phyloP scores from a whole-genome alignment of 2,888 invertebrate genomes.

The Lochmaea capreae region DNA sequence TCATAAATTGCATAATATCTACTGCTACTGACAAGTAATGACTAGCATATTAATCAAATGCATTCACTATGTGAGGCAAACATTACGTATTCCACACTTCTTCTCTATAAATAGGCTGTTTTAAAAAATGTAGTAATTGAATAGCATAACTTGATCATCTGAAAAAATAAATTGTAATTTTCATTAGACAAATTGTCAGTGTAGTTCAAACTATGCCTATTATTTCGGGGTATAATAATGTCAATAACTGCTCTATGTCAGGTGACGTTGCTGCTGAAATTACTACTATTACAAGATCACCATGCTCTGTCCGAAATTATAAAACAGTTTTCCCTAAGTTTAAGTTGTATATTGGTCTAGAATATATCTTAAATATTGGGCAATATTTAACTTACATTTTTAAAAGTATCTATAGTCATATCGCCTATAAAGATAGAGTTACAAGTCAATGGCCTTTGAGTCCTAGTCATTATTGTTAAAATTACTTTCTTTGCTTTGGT shows the following conservation, averaged over 20 bases:
- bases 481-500: slow-evolving; percentile 16
- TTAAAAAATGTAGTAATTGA: slow-evolving; percentile 28
- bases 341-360: too few species aligned
- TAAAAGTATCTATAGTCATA: slow-evolving; percentile 35
- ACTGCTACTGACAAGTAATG: too few species aligned
- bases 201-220: too few species aligned
- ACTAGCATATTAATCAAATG: background rate
- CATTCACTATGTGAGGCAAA: background rate
- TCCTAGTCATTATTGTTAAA: slow-evolving; percentile 27
- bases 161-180: slow-evolving; percentile 3
- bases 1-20: too few species aligned
- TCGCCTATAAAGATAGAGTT: slow-evolving; percentile 29
- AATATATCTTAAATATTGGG: too few species aligned
- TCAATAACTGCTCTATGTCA: too few species aligned
- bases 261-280: too few species aligned
- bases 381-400: slow-evolving; percentile 27
- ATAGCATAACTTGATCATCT: slow-evolving; percentile 32
- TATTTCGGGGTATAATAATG: background rate
- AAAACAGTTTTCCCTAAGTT: too few species aligned
- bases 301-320: too few species aligned
- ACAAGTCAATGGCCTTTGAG: slow-evolving; percentile 31
- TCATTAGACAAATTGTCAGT: background rate
- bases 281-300: too few species aligned
- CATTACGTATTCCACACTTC: background rate
- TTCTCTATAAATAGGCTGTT: slow-evolving; percentile 25